Base-by-base conservation (phyloP, 2,797 vertebrate species). In the Scleropages formosus region DNA sequence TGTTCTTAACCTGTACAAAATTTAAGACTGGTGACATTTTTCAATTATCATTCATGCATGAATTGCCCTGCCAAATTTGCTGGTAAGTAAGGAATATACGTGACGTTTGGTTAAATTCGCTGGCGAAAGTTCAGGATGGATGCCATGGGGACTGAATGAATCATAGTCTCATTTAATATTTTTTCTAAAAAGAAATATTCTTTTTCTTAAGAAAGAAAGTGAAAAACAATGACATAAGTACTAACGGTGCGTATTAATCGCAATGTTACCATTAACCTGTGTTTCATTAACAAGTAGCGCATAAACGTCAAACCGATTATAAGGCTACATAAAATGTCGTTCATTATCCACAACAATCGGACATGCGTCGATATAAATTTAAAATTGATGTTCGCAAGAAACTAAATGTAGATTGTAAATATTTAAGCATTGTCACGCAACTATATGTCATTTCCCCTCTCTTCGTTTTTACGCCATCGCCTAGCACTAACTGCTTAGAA, bases 401-500 rank as follows among this genome's bases (percentile, higher is more conserved):
- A 69, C 24, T 46, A 22, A 44, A 49, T 18, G 18, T 12, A 13
- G 13, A 22, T 51, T 51, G 69, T 24, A 49, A 51, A 51, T 69
- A 69, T 49, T 69, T 31, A 26, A 27, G 49, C 22, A 15, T 15
- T 10, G 10, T 51, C 7, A 51, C 49, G 49, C 49, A 3, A n/a
- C 47, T 24, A 67, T 58, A 46, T 31, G 44, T 49, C 18, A 62
- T 24, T 68, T 16, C 46, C 10, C 20, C 44, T 53, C 31, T 31
- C 51, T 7, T 91, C 88, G 87, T n/a, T 91, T 89, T 91, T 92
- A 90, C 89, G 87, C 88, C 88, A 89, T 89, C 87, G 89, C 89
- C 87, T 88, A 89, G 85, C 81, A 88, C 89, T 91, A 91, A 91
- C 89, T 91, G 88, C 89, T 91, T 89, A 91, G 91, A 91, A 92